Evolutionary conservation across 2,113 vertebrate species (phyloP), one percentile per base, ranked within the genome.

Genomic region (Centropristis striata): DNA sequence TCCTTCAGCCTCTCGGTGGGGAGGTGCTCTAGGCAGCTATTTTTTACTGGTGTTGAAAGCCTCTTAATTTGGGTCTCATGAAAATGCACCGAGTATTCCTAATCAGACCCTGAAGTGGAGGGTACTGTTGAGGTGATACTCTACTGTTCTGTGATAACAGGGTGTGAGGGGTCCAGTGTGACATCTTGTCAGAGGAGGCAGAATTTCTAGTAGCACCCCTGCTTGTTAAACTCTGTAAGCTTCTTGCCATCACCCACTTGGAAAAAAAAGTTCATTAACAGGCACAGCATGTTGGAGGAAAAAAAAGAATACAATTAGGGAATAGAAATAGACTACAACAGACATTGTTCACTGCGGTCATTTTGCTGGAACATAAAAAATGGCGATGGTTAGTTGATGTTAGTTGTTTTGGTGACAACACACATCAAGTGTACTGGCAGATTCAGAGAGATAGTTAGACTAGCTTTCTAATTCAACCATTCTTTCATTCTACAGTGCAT

Each of bases 11-110:
- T 21, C 81, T 84, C 75, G 1, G 76, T n/a, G 39, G 87, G 81
- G 75, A 37, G 71, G 63, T 4, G 8, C 70, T 79, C 15, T 8
- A 59, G 67, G 82, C 61, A 28, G 63, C 79, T 71, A 76, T 83
- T 84, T n/a, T 81, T 59, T 46, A 58, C 42, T 70, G 55, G 46
- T 80, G 69, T 58, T 77, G 49, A 83, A 83, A 82, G 78, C 73
- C 61, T 81, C 36, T 82, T 86, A 83, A 88, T 90, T 87, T 78
- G 75, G 44, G 55, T 57, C 84, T 80, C 75, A 61, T 83, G 58
- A 81, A 88, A 88, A 85, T 64, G 57, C 72, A 58, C 68, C n/a
- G n/a, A 80, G 76, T 51, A 60, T 82, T 80, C 51, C 65, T 87
- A 87, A 80, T 78, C 57, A 66, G 86, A 84, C 75, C 67, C 82